Evolutionary conservation across 2,113 vertebrate species (phyloP).

Genomic region (Picathartes gymnocephalus): DNA sequence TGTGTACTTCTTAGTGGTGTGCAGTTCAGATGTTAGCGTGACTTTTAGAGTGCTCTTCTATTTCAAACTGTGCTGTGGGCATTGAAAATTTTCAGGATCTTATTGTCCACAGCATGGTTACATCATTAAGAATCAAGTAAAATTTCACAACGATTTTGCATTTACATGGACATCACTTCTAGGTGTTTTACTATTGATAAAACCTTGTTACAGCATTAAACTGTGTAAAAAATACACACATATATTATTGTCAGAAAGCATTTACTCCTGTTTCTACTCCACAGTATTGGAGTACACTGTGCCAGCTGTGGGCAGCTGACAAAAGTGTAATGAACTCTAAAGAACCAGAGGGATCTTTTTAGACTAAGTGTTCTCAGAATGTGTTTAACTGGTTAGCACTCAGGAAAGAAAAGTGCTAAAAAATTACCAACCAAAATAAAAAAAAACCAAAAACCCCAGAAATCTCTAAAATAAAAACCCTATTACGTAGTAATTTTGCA

Average conservation of each 20-base stretch:
- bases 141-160: background rate
- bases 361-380: conserved; percentile 11
- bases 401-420: background rate
- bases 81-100: background rate
- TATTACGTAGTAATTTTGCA: background rate
- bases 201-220: background rate
- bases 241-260: background rate
- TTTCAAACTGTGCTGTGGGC: background rate
- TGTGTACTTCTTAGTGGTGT: background rate
- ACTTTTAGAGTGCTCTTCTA: background rate
- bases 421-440: background rate
- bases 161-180: background rate
- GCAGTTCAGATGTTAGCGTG: background rate
- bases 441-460: background rate
- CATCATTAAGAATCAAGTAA: background rate
- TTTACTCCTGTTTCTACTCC: background rate
- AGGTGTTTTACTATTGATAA: background rate
- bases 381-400: background rate
- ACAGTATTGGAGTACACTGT: background rate
- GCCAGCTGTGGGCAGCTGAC: background rate
- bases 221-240: background rate
- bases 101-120: background rate
- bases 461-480: background rate
- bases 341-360: conserved; percentile 23
- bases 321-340: background rate